Evolutionary conservation across 2,113 vertebrate species (phyloP).

Genomic region (Panthera leo): DNA sequence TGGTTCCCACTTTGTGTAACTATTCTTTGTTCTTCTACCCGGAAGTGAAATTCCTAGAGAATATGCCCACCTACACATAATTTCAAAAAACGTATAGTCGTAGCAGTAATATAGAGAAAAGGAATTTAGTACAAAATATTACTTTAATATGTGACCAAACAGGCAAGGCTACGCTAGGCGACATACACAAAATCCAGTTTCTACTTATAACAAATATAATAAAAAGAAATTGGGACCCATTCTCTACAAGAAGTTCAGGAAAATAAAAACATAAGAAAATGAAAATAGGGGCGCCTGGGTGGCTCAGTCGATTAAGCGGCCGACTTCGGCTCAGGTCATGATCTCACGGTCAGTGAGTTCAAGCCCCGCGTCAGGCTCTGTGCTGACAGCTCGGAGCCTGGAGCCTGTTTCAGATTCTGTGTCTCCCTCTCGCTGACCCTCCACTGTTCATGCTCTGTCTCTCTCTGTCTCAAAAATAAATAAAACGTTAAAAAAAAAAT

Average conservation of each 20-base stretch:
- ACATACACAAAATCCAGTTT: background rate
- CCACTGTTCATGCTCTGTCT: too few relatives aligned
- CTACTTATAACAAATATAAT: background rate
- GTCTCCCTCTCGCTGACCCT: too few relatives aligned
- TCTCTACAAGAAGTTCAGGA: background rate
- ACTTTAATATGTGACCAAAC: background rate
- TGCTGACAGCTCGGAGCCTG: too few relatives aligned
- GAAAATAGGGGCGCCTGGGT: background rate
- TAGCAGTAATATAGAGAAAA: background rate
- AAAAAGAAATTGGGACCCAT: background rate
- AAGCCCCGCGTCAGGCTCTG: fast-evolving
- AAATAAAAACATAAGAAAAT: background rate
- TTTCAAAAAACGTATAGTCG: background rate
- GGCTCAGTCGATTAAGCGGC: too few relatives aligned
- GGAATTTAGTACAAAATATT: background rate
- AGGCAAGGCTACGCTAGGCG: background rate
- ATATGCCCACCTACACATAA: background rate
- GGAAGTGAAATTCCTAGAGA: background rate
- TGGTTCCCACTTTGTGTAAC: background rate
- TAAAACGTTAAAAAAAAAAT: background rate
- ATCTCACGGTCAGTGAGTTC: too few relatives aligned
- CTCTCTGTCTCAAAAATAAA: too few relatives aligned
- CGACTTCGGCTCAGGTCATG: too few relatives aligned
- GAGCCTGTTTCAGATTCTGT: too few relatives aligned
- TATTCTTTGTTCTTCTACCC: background rate